Percentiles rank a stretch among this genome's conserved stretches.
Evolutionary conservation across 1,140 invertebrate genomes (phyloP).

Genomic region (Amphibalanus amphitrite): DNA sequence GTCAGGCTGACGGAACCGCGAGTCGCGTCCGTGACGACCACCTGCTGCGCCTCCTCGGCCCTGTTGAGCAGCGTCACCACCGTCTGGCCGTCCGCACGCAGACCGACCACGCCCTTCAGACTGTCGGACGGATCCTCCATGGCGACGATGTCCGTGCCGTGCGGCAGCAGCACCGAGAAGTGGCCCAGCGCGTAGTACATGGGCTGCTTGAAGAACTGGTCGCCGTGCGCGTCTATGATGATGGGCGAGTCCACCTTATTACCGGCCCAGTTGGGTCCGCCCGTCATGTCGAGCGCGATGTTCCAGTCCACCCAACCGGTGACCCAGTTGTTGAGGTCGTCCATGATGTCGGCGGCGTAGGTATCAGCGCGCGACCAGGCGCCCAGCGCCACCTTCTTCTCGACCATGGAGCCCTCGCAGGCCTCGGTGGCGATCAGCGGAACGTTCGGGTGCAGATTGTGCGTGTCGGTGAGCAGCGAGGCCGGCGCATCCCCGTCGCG

Average conservation of each 20-base stretch:
- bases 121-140: too few species aligned
- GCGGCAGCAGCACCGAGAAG: constrained; percentile 57
- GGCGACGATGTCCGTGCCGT: too few species aligned
- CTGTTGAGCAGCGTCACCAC: too few species aligned
- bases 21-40: too few species aligned
- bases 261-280: constrained; percentile 61
- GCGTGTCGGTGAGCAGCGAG: constrained; percentile 32
- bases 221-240: too few species aligned
- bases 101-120: too few species aligned
- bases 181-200: constrained; percentile 35
- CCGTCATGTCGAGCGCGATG: constrained; percentile 47
- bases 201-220: too few species aligned
- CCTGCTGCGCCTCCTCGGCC: too few species aligned
- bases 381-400: constrained; percentile 39
- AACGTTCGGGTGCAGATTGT: constrained; percentile 43
- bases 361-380: constrained; percentile 49
- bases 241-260: constrained; percentile 62
- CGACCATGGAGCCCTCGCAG: constrained; percentile 33
- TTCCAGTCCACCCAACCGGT: constrained; percentile 81
- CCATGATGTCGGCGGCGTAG: constrained; percentile 49
- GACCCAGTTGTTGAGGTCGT: constrained; percentile 35
- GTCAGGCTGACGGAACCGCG: too few species aligned
- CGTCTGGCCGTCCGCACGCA: too few species aligned
- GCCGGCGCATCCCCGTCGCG: constrained; percentile 36
- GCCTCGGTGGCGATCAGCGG: constrained; percentile 61